Base-by-base conservation (phyloP, 2,113 vertebrate species). In the Haemorhous mexicanus region DNA sequence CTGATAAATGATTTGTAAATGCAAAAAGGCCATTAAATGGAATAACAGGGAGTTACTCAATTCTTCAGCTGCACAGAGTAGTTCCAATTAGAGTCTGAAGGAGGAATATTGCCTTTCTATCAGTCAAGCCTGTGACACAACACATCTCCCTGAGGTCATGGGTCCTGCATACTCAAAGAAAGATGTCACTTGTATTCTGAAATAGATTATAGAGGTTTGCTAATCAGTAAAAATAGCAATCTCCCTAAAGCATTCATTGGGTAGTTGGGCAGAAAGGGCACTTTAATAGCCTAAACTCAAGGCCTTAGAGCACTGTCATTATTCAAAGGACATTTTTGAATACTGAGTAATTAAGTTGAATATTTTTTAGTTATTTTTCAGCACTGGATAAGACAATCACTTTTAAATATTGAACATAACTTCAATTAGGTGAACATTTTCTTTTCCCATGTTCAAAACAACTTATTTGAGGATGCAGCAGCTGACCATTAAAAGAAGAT, bases 1-100 rank as follows among this genome's bases (percentile, higher is more conserved):
- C 92, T 97, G 95, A 97, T 87, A 97, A 97, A 97, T 96, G 83
- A 98, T 96, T 97, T 96, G 92, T 92, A 97, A 96, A 97, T 96
- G 90, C 90, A 95, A 90, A 96, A 93, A 91, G 46, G 17, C 72
- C 72, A 95, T 97, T 98, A 96, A 95, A 96, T 9, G 8, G 81
- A 97, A 97, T 96, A 96, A 96, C 87, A 95, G 95, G 79, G 87
- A 94, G 87, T 95, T 96, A 92, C 75, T 98, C 93, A 53, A 84
- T 96, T 95, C 96, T 94, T 96, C 95, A 95, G 87, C 91, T 63
- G 72, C 84, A 75, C 70, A 84, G 96, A 97, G 79, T 96, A 93
- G 84, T 89, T 98, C 96, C 96, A 98, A 96, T 97, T 98, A 98
- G 90, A 96, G 89, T 92, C 83, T 96, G 90, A 95, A 97, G 94